Percentiles rank a stretch among this genome's conserved stretches.
Conservation (phyloP, 2,113 vertebrate genomes). For the Mobula birostris region DNA sequence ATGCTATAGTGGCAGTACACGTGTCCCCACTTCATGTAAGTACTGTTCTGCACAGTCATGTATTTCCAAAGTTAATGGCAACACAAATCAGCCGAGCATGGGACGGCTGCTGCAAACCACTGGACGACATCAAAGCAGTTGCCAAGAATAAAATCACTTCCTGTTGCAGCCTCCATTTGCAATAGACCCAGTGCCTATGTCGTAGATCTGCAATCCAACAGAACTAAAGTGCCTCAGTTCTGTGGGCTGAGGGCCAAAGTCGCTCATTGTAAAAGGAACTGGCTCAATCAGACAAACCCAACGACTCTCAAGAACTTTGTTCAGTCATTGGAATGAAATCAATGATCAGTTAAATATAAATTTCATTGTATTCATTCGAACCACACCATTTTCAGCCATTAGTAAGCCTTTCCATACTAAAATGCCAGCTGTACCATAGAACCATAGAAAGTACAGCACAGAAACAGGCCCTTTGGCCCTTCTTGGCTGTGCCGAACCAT, state of each 20-base stretch:
- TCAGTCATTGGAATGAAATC: not conserved
- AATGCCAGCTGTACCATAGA: too few relatives aligned
- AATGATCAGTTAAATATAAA: not conserved
- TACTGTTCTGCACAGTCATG: not conserved
- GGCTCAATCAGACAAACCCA: not conserved
- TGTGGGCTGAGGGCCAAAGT: not conserved
- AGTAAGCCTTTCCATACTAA: not conserved
- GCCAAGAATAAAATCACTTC: not conserved
- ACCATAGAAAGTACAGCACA: too few relatives aligned
- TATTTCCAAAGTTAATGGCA: not conserved
- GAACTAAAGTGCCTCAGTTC: not conserved
- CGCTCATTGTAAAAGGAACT: not conserved
- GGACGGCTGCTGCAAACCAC: not conserved
- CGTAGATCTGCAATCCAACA: not conserved
- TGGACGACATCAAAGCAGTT: not conserved
- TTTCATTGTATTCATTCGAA: not conserved
- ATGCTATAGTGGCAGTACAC: not conserved
- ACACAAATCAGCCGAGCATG: slow-evolving; percentile 20
- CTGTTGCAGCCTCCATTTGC: not conserved
- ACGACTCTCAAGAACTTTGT: not conserved
- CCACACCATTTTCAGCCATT: not conserved
- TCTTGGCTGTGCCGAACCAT: too few relatives aligned
- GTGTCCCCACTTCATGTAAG: not conserved
- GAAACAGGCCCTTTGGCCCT: too few relatives aligned
- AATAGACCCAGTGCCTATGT: not conserved